Evolutionary conservation across 1,140 invertebrate genomes (phyloP), one percentile per base, ranked within the genome.

Genomic region (Ooceraea biroi): DNA sequence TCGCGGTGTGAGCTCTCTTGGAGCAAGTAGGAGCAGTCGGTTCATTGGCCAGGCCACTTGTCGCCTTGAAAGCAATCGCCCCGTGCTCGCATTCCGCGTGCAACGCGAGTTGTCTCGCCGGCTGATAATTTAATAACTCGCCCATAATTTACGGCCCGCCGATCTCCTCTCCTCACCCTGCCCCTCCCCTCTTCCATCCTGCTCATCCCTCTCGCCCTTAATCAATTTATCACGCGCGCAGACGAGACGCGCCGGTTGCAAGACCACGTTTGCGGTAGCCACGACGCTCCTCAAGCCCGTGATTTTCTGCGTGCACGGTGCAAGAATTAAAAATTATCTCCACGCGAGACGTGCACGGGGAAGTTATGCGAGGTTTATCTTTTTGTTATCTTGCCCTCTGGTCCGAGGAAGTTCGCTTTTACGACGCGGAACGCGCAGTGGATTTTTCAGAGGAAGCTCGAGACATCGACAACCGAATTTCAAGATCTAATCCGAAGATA

Each of bases 1-100:
- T 61, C 17, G 27, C 41, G 72, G 72, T 78, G 60, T 63, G 30
- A n/a, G n/a, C n/a, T 17, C 84, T 84, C 85, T 85, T 88, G 76
- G 65, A 52, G 55, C 71, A 73, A 68, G 66, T 50, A 55, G 27
- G 7, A 55, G 66, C n/a, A 41, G 85, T 44, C 89, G 89, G 93
- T 93, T 93, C 93, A 93, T 92, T 93, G 92, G 93, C 93, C 92
- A 93, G 87, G 91, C 91, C 85, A 93, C 90, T 93, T 92, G 92
- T 93, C 92, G 91, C 92, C 92, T 93, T 92, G 68, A 90, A 92
- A 93, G 91, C 89, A 91, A 91, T 90, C 88, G 85, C 85, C 76
- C 61, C 83, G 82, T 84, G 71, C 86, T 90, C 84, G 89, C 89
- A 91, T 92, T 91, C 90, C 91, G 80, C 85, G 84, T 87, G 88